Percentiles rank a stretch among this genome's conserved stretches.
These are phyloP conservation scores for Megaceryle torquata DNA, from an alignment of 2,113 vertebrate genomes.

Conservation along the genomic window DNA sequence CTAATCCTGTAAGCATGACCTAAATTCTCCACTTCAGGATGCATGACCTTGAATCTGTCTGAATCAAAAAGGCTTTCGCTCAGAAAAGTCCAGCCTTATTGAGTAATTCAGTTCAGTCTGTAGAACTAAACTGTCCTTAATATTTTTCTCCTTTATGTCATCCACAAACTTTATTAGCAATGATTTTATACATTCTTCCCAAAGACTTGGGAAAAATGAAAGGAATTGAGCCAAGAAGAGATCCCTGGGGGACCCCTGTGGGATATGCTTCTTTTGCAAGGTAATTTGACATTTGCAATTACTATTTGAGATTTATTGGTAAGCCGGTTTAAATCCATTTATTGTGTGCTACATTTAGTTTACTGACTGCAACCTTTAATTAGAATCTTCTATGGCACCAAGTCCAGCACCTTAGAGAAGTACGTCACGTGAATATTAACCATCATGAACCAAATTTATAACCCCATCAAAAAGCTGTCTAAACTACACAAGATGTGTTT, in stretches of 20 bases:
- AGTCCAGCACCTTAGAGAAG: neutral
- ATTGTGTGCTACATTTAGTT: neutral
- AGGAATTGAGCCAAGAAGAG: neutral
- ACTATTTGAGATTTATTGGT: neutral
- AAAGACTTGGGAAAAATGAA: neutral
- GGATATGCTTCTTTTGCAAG: neutral
- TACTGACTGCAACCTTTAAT: neutral
- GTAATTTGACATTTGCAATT: neutral
- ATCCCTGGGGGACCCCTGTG: neutral
- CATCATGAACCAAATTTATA: neutral
- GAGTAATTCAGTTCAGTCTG: neutral
- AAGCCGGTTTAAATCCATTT: neutral
- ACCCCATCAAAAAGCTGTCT: neutral
- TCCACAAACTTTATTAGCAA: neutral
- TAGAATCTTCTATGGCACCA: neutral
- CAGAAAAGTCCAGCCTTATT: neutral
- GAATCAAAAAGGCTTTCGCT: neutral
- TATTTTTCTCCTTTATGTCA: conserved; percentile 6
- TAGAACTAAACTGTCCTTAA: neutral
- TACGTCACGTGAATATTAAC: neutral
- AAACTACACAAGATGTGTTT: neutral
- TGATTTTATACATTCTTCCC: neutral
- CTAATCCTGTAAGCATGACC: neutral
- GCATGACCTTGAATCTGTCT: neutral
- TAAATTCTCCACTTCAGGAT: neutral